These are phyloP conservation scores for Struthidea cinerea DNA, from an alignment of 2,113 vertebrate genomes.

Conservation along the genomic window DNA sequence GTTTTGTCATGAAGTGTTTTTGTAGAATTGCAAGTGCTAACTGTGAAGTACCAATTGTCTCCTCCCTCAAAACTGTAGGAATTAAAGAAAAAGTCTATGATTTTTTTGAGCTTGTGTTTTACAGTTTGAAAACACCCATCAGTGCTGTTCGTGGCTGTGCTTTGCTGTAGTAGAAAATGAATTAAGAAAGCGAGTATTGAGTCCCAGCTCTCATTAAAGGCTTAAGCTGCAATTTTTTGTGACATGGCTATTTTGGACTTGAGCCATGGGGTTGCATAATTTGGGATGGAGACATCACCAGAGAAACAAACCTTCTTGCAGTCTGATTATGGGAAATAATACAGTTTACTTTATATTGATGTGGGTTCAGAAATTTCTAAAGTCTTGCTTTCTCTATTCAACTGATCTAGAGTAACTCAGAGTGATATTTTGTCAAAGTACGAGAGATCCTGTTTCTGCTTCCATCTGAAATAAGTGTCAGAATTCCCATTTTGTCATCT, in stretches of 20 bases:
- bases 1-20: background rate
- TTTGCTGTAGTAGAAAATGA: background rate
- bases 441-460: background rate
- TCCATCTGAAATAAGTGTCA: background rate
- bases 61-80: background rate
- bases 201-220: background rate
- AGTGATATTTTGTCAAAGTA: background rate
- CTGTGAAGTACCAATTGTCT: background rate
- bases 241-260: background rate
- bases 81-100: background rate
- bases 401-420: background rate
- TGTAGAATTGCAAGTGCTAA: background rate
- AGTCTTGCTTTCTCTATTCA: background rate
- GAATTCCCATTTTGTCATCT: background rate
- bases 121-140: background rate
- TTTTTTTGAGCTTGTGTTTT: background rate
- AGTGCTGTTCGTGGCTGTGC: rapidly evolving
- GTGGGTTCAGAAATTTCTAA: background rate
- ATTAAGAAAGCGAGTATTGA: background rate
- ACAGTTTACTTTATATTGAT: background rate
- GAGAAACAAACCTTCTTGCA: background rate
- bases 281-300: background rate
- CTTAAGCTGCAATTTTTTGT: background rate
- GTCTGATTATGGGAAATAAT: background rate
- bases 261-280: background rate